phyloP scores from a whole-genome alignment of 2,113 vertebrate species.

The Myiozetetes cayanensis region DNA sequence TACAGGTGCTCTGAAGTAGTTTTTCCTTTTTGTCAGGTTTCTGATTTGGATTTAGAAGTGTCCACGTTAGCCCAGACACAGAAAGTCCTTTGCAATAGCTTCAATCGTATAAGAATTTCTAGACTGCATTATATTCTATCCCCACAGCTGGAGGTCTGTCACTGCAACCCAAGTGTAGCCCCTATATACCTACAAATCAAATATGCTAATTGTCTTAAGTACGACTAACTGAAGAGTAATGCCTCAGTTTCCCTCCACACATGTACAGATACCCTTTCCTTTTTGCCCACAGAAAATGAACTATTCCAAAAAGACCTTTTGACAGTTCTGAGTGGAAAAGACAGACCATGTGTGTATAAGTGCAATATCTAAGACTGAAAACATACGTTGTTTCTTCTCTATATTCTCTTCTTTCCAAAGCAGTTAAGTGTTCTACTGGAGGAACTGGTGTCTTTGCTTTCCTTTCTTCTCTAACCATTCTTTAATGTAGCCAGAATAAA shows the following conservation, averaged over 20 bases:
- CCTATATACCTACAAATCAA: background rate
- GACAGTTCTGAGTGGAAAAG: background rate
- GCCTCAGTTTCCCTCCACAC: background rate
- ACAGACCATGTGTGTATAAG: background rate
- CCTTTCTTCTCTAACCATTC: background rate
- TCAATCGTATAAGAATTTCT: background rate
- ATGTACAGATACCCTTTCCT: background rate
- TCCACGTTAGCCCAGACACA: background rate
- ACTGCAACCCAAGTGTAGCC: background rate
- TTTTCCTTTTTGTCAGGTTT: background rate
- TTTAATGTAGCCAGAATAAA: background rate
- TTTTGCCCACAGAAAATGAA: background rate
- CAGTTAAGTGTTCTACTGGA: background rate
- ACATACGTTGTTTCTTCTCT: background rate
- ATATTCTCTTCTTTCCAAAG: background rate
- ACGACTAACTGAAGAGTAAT: background rate
- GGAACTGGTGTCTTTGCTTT: background rate
- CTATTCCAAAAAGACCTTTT: background rate
- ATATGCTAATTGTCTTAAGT: background rate
- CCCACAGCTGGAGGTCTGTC: background rate
- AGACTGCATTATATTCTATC: background rate
- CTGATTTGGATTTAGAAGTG: background rate
- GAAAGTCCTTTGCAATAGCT: background rate
- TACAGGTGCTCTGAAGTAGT: background rate
- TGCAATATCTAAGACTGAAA: background rate